Percentiles rank a stretch among this genome's conserved stretches.
Evolutionary conservation across 2,888 invertebrate genomes (phyloP).

Genomic region (Apamea epomidion): DNA sequence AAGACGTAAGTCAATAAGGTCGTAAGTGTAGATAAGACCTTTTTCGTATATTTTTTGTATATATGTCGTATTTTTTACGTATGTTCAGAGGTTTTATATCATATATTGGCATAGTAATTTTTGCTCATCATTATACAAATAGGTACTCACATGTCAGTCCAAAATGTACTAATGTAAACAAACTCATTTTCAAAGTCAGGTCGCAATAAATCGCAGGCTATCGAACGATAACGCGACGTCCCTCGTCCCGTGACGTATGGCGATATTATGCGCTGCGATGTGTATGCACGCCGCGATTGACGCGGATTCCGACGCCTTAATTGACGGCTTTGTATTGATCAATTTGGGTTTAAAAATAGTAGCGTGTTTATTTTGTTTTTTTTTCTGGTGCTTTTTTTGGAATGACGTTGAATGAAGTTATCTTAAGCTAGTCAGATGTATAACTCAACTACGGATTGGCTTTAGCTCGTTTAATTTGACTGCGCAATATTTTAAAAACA

Average conservation of each 20-base stretch:
- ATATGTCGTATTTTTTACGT: neutral
- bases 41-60: neutral
- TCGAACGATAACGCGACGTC: slow-evolving; percentile 70
- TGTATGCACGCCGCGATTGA: slow-evolving; percentile 57
- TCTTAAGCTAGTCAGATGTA: neutral
- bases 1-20: neutral
- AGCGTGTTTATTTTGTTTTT: slow-evolving; percentile 10
- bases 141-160: neutral
- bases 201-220: slow-evolving; percentile 73
- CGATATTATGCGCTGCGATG: slow-evolving; percentile 70
- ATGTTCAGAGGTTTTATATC: neutral
- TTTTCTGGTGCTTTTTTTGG: neutral
- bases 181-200: slow-evolving; percentile 43
- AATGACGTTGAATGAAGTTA: neutral
- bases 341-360: slow-evolving; percentile 35
- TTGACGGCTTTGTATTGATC: slow-evolving; percentile 56
- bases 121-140: neutral
- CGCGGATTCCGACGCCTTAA: slow-evolving; percentile 53
- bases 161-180: slow-evolving; percentile 45
- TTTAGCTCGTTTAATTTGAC: neutral
- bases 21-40: no score
- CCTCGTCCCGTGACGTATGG: slow-evolving; percentile 69
- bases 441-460: no score
- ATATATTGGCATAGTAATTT: neutral
- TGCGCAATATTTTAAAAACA: neutral